Percentiles rank a stretch among this genome's conserved stretches.
These are phyloP conservation scores for Hiodon alosoides DNA, from an alignment of 2,113 vertebrate species.

Conservation along the genomic window DNA sequence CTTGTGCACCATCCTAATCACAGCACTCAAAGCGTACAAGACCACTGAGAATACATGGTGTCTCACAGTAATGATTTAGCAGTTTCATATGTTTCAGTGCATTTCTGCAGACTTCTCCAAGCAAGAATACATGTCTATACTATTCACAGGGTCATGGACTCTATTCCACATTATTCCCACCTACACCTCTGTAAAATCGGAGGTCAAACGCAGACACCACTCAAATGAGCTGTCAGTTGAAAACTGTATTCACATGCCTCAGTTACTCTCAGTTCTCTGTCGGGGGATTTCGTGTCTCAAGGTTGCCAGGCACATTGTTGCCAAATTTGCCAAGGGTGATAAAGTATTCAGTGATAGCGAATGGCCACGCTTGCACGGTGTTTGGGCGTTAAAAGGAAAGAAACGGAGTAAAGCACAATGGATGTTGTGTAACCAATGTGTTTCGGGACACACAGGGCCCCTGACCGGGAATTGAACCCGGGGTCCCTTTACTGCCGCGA, in stretches of 20 bases:
- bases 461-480: no score
- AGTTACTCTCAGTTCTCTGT: constrained; percentile 45
- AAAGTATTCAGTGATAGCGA: background rate
- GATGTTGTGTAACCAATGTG: no score
- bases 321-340: constrained; percentile 15
- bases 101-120: constrained; percentile 5
- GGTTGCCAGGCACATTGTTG: constrained; percentile 28
- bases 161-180: constrained; percentile 47
- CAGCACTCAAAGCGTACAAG: background rate
- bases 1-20: background rate
- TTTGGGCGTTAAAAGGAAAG: no score
- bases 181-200: constrained; percentile 38
- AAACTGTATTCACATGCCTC: constrained; percentile 56
- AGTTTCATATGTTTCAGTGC: background rate
- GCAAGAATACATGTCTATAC: background rate
- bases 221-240: constrained; percentile 57
- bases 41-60: background rate
- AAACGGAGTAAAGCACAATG: no score
- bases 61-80: background rate
- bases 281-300: constrained; percentile 40
- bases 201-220: constrained; percentile 47
- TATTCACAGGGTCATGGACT: constrained; percentile 8
- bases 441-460: no score
- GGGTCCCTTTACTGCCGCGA: no score
- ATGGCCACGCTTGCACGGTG: no score